A percentile compares a stretch with the other conserved stretches of the same genome.
Conservation (phyloP, 2,113 vertebrate species). For the Columba livia region DNA sequence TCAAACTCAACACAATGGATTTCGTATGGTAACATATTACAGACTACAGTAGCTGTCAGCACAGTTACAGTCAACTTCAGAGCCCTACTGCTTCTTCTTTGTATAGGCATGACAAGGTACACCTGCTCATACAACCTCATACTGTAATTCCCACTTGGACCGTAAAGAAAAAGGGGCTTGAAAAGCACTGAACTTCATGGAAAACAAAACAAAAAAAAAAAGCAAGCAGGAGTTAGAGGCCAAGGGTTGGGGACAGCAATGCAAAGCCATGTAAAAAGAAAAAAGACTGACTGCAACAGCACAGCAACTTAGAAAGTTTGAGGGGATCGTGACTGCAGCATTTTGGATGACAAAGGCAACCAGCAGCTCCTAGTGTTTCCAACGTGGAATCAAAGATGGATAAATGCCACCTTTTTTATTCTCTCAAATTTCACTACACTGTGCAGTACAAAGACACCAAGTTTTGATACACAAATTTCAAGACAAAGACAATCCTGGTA, state of each 20-base stretch:
- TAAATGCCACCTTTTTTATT: background rate
- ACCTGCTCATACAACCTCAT: rapidly evolving
- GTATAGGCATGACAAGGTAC: background rate
- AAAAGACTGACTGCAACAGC: background rate
- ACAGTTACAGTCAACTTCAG: background rate
- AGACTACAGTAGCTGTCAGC: background rate
- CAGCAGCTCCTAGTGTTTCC: background rate
- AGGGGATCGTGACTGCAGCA: background rate
- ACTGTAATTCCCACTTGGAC: background rate
- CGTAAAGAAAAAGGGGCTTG: background rate
- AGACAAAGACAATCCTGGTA: background rate
- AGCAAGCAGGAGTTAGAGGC: background rate
- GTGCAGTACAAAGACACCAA: background rate
- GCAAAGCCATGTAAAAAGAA: background rate
- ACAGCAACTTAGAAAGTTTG: background rate
- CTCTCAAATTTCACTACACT: background rate
- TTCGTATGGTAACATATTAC: rapidly evolving
- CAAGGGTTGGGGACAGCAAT: background rate
- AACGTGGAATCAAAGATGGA: background rate
- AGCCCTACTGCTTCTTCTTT: background rate
- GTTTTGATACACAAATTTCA: background rate
- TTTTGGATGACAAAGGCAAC: background rate
- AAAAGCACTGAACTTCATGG: background rate
- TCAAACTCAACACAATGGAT: background rate
- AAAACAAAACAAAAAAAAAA: background rate